phyloP scores from a whole-genome alignment of 2,113 vertebrate species.

The Apteryx mantelli region DNA sequence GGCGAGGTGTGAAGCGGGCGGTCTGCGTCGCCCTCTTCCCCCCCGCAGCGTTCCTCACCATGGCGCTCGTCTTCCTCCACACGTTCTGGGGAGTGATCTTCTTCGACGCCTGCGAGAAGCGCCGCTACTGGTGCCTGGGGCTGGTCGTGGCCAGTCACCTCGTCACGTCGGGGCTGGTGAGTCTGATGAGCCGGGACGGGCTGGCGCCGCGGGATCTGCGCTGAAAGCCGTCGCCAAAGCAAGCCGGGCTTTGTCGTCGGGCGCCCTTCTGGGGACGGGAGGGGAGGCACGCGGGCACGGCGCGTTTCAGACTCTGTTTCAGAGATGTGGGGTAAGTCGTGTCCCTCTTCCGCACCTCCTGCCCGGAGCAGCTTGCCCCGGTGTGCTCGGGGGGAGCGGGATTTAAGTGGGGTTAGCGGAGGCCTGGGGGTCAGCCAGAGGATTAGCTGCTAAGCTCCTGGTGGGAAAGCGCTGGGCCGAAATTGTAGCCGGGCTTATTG shows the following conservation, averaged over 20 bases:
- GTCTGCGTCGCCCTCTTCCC: neutral
- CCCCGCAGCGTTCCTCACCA: slow-evolving; percentile 78
- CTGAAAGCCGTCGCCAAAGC: neutral
- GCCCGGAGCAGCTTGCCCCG: neutral
- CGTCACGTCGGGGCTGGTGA: slow-evolving; percentile 80
- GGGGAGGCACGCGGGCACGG: fast-evolving
- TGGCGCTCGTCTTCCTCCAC: slow-evolving; percentile 80
- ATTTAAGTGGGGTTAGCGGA: too few relatives aligned
- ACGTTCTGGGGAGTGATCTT: slow-evolving; percentile 84
- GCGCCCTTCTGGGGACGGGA: neutral
- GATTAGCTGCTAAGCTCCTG: neutral
- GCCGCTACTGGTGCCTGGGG: slow-evolving; percentile 65
- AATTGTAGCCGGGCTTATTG: fast-evolving
- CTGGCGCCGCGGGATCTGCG: fast-evolving
- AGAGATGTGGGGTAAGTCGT: neutral
- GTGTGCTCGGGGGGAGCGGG: too few relatives aligned
- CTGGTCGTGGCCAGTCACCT: slow-evolving; percentile 78
- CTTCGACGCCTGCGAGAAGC: slow-evolving; percentile 80
- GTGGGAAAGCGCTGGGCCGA: neutral
- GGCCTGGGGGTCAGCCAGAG: neutral
- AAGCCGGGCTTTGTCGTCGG: neutral
- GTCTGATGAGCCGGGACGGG: neutral
- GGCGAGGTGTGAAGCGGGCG: neutral
- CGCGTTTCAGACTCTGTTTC: neutral
- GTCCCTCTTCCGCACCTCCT: neutral